Evolutionary conservation across 2,113 vertebrate species (phyloP).

Genomic region (Apus apus): DNA sequence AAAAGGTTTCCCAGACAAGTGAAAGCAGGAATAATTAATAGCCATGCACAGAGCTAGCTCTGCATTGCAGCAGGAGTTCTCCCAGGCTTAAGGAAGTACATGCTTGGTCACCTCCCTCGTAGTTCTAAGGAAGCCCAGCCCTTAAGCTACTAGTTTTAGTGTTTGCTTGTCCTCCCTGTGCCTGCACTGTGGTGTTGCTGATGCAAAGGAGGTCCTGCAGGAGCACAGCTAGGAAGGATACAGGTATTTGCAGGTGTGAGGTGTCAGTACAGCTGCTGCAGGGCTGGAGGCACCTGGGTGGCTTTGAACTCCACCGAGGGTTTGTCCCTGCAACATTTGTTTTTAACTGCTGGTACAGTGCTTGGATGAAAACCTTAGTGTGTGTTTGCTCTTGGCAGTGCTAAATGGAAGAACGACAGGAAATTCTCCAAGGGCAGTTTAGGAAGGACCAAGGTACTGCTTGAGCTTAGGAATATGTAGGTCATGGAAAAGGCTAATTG

Average conservation of each 20-base stretch:
- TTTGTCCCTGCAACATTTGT: neutral
- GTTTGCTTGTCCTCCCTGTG: fast-evolving
- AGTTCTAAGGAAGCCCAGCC: neutral
- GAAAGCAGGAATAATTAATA: conserved; percentile 27
- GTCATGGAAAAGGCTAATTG: neutral
- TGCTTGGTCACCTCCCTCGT: neutral
- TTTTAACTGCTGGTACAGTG: neutral
- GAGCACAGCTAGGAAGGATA: fast-evolving
- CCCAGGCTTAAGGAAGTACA: neutral
- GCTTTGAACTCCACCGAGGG: fast-evolving
- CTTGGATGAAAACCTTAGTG: neutral
- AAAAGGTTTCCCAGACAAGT: neutral
- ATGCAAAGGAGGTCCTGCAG: neutral
- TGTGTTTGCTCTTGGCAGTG: neutral
- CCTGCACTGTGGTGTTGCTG: fast-evolving
- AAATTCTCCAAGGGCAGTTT: neutral
- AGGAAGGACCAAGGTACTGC: neutral
- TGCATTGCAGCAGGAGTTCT: conserved; percentile 40
- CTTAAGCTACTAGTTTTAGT: fast-evolving
- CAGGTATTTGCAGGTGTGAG: fast-evolving
- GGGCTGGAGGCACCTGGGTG: neutral
- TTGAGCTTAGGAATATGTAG: neutral
- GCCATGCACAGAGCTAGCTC: neutral
- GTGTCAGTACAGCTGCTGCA: fast-evolving
- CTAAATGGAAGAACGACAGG: neutral